These are phyloP conservation scores for Drosophila histrio DNA, from an alignment of 2,888 invertebrate genomes.

Conservation along the genomic window DNA sequence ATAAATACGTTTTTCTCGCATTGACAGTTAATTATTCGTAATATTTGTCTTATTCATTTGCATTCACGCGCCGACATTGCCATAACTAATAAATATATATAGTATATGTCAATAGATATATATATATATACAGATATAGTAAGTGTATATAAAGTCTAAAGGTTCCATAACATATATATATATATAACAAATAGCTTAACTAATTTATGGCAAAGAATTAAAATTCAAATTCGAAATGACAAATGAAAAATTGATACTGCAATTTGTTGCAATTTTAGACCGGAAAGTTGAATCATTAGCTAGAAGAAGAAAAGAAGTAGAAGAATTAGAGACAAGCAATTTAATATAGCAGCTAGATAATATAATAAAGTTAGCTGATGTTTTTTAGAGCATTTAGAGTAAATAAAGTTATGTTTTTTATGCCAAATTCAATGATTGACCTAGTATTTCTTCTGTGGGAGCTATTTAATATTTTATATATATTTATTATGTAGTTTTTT, in stretches of 20 bases:
- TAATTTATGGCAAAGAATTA: conserved; percentile 53
- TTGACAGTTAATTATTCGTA: conserved; percentile 71
- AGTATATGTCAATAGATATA: neutral
- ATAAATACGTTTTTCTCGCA: conserved; percentile 38
- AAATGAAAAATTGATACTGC: conserved; percentile 52
- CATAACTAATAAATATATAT: conserved; percentile 39
- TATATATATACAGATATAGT: neutral
- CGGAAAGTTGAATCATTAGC: conserved; percentile 47
- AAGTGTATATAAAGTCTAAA: conserved; percentile 52
- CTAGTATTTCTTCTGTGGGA: neutral
- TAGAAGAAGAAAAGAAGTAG: neutral
- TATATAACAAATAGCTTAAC: conserved; percentile 41
- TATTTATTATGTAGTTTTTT: too few relatives aligned
- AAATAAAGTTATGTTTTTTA: neutral
- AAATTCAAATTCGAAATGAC: conserved; percentile 19
- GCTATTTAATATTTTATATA: neutral
- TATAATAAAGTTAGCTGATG: too few relatives aligned
- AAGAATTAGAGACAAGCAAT: neutral
- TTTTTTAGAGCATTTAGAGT: too few relatives aligned
- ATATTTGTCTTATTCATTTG: conserved; percentile 68
- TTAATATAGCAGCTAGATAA: too few relatives aligned
- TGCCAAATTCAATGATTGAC: neutral
- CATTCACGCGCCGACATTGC: conserved; percentile 54
- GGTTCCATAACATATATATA: conserved; percentile 42
- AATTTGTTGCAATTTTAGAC: conserved; percentile 52